These are phyloP conservation scores for Dendrolimus kikuchii DNA, from an alignment of 1,140 invertebrate species.

Conservation along the genomic window DNA sequence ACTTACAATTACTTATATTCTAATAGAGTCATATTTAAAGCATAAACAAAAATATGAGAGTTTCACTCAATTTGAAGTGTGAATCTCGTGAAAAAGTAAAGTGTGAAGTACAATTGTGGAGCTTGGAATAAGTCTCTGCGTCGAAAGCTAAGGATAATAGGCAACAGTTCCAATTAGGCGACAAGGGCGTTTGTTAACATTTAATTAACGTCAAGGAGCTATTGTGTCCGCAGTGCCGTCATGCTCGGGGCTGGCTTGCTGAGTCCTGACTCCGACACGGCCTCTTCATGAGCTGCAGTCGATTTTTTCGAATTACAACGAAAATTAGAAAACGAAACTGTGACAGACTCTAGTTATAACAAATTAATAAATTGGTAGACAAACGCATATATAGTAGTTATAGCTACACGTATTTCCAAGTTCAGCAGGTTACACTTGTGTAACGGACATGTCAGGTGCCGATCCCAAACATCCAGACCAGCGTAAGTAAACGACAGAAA, in stretches of 20 bases:
- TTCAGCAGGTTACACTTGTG: too few relatives aligned
- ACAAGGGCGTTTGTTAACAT: conserved; percentile 71
- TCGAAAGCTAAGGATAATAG: conserved; percentile 67
- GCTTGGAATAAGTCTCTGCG: conserved; percentile 56
- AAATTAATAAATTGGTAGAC: too few relatives aligned
- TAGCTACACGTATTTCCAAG: too few relatives aligned
- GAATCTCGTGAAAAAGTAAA: conserved; percentile 33
- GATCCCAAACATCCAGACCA: too few relatives aligned
- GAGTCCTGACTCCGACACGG: conserved; percentile 6
- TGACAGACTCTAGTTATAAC: too few relatives aligned
- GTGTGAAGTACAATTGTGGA: conserved; percentile 54
- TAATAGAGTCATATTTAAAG: not conserved
- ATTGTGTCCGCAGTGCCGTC: conserved; percentile 52
- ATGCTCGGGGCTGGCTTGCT: conserved; percentile 32
- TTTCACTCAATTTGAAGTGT: conserved; percentile 28
- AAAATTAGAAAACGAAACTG: too few relatives aligned
- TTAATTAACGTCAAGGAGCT: conserved; percentile 67
- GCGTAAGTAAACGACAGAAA: too few relatives aligned
- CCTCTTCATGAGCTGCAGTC: conserved; percentile 19
- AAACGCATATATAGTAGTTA: too few relatives aligned
- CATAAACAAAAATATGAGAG: conserved; percentile 23
- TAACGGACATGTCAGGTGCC: too few relatives aligned
- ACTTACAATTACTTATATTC: not conserved
- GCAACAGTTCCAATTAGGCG: conserved; percentile 70
- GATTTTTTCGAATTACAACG: conserved; percentile 6